A percentile compares a stretch with the other conserved stretches of the same genome.
Conservation (phyloP, 2,888 invertebrate genomes). For the Apamea monoglypha region DNA sequence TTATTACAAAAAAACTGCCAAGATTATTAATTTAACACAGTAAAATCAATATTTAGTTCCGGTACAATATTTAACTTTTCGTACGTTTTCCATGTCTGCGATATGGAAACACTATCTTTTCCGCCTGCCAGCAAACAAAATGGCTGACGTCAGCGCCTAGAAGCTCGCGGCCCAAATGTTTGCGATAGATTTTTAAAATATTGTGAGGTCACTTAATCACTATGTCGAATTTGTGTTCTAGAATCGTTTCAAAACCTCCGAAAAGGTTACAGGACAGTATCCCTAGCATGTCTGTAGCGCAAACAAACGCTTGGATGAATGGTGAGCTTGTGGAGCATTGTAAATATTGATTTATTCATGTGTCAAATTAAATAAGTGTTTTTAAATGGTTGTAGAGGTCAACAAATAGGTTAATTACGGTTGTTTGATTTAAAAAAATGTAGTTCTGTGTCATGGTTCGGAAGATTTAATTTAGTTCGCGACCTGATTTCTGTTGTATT, state of each 20-base stretch:
- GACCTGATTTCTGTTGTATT: constrained; percentile 53
- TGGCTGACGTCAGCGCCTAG: constrained; percentile 77
- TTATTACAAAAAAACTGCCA: not conserved
- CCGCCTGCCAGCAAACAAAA: constrained; percentile 72
- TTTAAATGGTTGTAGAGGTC: constrained; percentile 67
- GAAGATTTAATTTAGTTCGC: constrained; percentile 59
- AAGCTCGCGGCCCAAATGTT: constrained; percentile 75
- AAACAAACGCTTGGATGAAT: constrained; percentile 96
- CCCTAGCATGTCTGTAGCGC: constrained; percentile 94
- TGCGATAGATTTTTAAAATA: constrained; percentile 72
- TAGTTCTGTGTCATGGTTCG: constrained; percentile 64
- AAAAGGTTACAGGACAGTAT: constrained; percentile 94
- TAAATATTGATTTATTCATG: constrained; percentile 79
- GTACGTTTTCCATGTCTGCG: constrained; percentile 31
- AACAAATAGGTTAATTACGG: constrained; percentile 66
- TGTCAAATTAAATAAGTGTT: constrained; percentile 68
- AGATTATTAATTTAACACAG: not conserved
- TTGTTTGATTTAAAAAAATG: constrained; percentile 52
- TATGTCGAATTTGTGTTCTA: constrained; percentile 95
- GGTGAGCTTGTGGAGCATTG: constrained; percentile 90
- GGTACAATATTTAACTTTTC: not conserved
- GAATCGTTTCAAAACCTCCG: constrained; percentile 93
- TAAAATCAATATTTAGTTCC: not conserved
- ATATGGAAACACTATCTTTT: constrained; percentile 47
- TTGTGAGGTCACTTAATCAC: constrained; percentile 67